phyloP scores from a whole-genome alignment of 1,140 invertebrate species.

The Eubasilissa regina region DNA sequence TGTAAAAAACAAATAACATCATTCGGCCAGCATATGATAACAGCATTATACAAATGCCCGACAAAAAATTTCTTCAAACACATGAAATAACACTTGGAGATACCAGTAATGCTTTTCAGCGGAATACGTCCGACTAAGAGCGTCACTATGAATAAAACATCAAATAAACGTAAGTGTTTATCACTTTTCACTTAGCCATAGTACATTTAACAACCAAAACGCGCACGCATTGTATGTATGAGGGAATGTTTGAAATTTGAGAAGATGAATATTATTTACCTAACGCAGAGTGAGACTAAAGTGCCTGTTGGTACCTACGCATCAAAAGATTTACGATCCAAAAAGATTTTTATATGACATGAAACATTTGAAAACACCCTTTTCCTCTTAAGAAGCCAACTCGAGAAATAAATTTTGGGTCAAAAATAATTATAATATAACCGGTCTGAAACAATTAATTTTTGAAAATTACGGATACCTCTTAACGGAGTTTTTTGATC shows the following conservation, averaged over 20 bases:
- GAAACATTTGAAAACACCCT: not conserved
- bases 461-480: too few species aligned
- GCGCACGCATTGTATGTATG: conserved; percentile 39
- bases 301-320: not conserved
- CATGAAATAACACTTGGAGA: conserved; percentile 43
- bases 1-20: too few species aligned
- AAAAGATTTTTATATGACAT: not conserved
- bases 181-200: conserved; percentile 52
- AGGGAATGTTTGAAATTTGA: conserved; percentile 14
- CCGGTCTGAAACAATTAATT: too few species aligned
- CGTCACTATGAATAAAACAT: conserved; percentile 58
- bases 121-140: conserved; percentile 44
- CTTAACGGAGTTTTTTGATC: too few species aligned
- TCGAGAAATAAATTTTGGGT: too few species aligned
- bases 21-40: too few species aligned
- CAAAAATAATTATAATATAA: too few species aligned
- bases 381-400: too few species aligned
- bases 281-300: not conserved
- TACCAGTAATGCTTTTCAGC: conserved; percentile 52
- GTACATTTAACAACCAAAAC: conserved; percentile 40
- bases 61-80: not conserved
- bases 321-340: not conserved
- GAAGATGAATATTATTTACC: not conserved
- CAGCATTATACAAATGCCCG: too few species aligned
- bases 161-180: conserved; percentile 57